These are phyloP conservation scores for Drosophila ficusphila DNA, from an alignment of 1,140 invertebrate species.

Conservation along the genomic window DNA sequence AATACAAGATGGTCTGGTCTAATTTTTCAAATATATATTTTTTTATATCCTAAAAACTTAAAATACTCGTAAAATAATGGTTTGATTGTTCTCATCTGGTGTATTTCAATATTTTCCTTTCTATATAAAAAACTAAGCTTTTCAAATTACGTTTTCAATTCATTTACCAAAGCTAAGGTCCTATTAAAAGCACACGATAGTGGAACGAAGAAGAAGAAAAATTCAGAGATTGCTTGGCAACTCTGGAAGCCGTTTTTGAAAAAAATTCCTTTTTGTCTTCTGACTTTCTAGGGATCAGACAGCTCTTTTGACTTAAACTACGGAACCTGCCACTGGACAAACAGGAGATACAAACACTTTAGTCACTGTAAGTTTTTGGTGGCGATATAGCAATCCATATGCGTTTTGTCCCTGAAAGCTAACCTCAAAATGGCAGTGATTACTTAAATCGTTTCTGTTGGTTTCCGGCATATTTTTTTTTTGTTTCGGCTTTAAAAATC, in stretches of 20 bases:
- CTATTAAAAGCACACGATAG: not conserved
- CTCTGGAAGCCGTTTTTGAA: conserved; percentile 15
- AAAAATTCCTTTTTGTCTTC: conserved; percentile 5
- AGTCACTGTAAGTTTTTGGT: not conserved
- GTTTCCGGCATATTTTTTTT: not conserved
- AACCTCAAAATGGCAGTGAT: not conserved
- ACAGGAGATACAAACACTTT: not conserved
- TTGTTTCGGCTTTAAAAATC: not conserved
- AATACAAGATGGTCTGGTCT: too few species aligned
- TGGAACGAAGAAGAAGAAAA: not conserved
- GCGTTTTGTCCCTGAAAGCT: not conserved
- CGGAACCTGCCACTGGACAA: not conserved
- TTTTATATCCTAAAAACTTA: too few species aligned
- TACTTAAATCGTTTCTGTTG: not conserved
- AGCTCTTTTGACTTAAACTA: not conserved
- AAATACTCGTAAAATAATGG: too few species aligned
- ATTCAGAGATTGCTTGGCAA: not conserved
- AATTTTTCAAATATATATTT: not conserved
- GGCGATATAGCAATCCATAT: not conserved
- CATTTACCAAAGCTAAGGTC: not conserved
- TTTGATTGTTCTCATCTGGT: too few species aligned
- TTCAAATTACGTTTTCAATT: too few species aligned
- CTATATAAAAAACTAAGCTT: too few species aligned
- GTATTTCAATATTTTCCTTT: too few species aligned
- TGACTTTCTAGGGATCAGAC: not conserved